phyloP scores from a whole-genome alignment of 1,140 invertebrate species.

The Penaeus indicus region DNA sequence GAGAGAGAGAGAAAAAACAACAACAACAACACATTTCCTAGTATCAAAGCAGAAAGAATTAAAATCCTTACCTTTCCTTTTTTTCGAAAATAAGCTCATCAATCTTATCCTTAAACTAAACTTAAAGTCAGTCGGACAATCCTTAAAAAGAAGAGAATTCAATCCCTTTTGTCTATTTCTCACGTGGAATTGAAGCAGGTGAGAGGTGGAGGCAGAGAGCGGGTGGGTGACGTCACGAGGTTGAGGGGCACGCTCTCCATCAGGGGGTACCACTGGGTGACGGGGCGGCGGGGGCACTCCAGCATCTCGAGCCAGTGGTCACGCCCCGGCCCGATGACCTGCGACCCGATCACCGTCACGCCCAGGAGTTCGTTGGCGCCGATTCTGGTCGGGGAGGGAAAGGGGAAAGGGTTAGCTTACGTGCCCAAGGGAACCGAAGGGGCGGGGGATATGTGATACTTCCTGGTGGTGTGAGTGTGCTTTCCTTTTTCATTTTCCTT shows the following conservation, averaged over 20 bases:
- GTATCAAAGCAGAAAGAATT: no score
- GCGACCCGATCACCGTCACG: conserved; percentile 83
- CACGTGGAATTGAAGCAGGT: conserved; percentile 61
- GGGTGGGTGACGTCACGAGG: conserved; percentile 74
- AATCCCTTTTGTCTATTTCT: neutral
- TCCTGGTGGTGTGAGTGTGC: no score
- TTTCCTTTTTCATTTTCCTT: no score
- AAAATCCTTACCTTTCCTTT: no score
- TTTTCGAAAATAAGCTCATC: no score
- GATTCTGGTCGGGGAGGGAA: conserved; percentile 75
- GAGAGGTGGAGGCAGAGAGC: conserved; percentile 73
- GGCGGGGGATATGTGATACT: no score
- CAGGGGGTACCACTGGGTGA: conserved; percentile 88
- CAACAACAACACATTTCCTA: no score
- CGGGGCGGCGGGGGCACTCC: conserved; percentile 85
- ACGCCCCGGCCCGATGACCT: conserved; percentile 79
- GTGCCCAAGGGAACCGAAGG: neutral
- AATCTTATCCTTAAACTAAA: neutral
- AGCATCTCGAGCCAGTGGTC: conserved; percentile 93
- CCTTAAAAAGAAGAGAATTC: neutral
- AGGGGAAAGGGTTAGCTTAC: neutral
- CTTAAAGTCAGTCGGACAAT: neutral
- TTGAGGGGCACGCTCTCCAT: conserved; percentile 74
- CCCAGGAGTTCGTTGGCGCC: conserved; percentile 90
- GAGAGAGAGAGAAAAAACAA: no score